A percentile compares a stretch with the other conserved stretches of the same genome.
These are phyloP conservation scores for Drosophila formosana DNA, from an alignment of 2,888 invertebrate species.

Conservation along the genomic window DNA sequence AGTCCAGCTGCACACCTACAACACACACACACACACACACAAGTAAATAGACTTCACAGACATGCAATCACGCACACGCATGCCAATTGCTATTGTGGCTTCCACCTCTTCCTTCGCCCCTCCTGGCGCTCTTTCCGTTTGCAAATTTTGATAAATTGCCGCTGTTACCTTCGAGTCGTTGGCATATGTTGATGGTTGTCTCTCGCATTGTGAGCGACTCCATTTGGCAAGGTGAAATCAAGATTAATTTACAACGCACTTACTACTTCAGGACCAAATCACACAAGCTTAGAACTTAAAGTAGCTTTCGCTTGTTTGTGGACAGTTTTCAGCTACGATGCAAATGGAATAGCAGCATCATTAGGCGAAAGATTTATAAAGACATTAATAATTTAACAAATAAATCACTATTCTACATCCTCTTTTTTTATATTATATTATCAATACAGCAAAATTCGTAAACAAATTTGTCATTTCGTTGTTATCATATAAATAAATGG, in stretches of 20 bases:
- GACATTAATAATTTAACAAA: not conserved
- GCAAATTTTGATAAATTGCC: conserved; percentile 81
- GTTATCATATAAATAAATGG: no score
- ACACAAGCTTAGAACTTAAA: conserved; percentile 7
- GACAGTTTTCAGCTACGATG: not conserved
- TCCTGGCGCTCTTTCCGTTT: conserved; percentile 9
- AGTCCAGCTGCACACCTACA: conserved; percentile 21
- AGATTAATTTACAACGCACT: conserved; percentile 67
- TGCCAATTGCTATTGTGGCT: conserved; percentile 64
- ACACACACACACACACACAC: not conserved
- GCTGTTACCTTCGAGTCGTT: conserved; percentile 68
- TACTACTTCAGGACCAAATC: not conserved
- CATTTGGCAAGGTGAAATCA: conserved; percentile 68
- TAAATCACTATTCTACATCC: no score
- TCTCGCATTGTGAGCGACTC: conserved; percentile 40
- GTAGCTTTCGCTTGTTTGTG: not conserved
- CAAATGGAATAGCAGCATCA: not conserved
- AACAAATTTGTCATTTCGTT: no score
- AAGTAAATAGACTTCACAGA: conserved; percentile 11
- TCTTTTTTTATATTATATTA: no score
- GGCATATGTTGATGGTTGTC: conserved; percentile 57
- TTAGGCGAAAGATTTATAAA: not conserved
- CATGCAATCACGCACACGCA: conserved; percentile 56
- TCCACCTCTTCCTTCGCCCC: not conserved
- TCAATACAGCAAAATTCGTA: no score